Base-by-base conservation (phyloP, 2,888 invertebrate species). In the Cheilosia pagana region DNA sequence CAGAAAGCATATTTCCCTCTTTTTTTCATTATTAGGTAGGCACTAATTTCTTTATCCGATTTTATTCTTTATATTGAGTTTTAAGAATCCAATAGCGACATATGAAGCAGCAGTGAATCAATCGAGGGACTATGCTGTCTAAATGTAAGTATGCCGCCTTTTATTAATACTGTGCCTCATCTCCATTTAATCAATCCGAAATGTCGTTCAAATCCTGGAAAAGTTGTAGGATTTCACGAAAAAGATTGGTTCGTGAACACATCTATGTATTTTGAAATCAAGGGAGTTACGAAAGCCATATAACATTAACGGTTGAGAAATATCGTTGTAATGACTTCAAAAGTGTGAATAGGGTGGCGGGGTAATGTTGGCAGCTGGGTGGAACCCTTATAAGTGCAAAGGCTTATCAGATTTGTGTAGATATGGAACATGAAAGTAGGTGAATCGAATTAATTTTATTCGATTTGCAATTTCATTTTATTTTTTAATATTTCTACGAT, bases 191-290 rank as follows among this genome's bases (percentile, higher is more conserved):
- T 57, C 43, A 70, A 45, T 70, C 41, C 52, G 23, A 70, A 41
- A 16, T n/a, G 35, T 12, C 50, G 14, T 41, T 28, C 59, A 67
- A 65, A 67, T 65, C 75, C 65, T 65, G 57, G 41, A 65, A 48
- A 75, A 50, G 50, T 39, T 50, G 39, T 71, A 71, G 14, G 59
- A 71, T 41, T 71, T 59, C 65, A 53, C 12, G 53, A 39, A 57
- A 65, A 45, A 50, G 65, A 75, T 75, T 75, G 57, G 57, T n/a
- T 65, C 59, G n/a, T 8, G 16, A 45, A n/a, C 45, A 25, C 39
- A 28, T 65, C 39, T 35, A 12, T 35, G 12, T 12, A 35, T 3
- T 10, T 12, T 12, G 35, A 35, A 35, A 35, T 28, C 57, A 31
- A 35, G 35, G 4, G 31, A 57, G 31, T 8, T 25, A 16, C 25